Evolutionary conservation across 2,113 vertebrate species (phyloP).

Genomic region (Eleginops maclovinus): DNA sequence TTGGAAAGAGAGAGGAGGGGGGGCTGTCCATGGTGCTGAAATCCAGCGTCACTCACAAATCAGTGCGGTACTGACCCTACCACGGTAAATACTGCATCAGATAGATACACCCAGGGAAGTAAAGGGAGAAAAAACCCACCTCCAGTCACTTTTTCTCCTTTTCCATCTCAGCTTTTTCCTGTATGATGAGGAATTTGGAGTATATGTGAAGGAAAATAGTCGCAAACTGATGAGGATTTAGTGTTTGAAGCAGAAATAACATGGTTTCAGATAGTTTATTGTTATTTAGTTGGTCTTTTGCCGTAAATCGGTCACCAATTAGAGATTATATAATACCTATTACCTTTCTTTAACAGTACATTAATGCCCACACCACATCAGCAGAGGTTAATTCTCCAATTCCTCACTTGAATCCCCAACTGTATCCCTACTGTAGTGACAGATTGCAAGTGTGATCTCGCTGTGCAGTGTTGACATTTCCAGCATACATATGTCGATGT

Average conservation of each 20-base stretch:
- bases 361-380: slow-evolving; percentile 35
- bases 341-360: slow-evolving; percentile 11
- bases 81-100: slow-evolving; percentile 68
- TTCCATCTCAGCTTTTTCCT: background rate
- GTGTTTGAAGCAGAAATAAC: slow-evolving; percentile 2
- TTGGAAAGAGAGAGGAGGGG: slow-evolving; percentile 19
- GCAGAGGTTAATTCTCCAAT: slow-evolving; percentile 58
- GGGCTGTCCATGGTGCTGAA: slow-evolving; percentile 86
- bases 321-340: slow-evolving; percentile 5
- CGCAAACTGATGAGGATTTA: slow-evolving; percentile 1
- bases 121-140: slow-evolving; percentile 10
- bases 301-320: slow-evolving; percentile 4
- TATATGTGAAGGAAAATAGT: background rate
- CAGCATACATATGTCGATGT: slow-evolving; percentile 66
- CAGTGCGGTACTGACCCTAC: slow-evolving; percentile 71
- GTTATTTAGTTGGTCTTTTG: slow-evolving; percentile 22
- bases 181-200: background rate
- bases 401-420: slow-evolving; percentile 66
- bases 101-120: slow-evolving; percentile 52
- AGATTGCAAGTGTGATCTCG: slow-evolving; percentile 73
- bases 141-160: background rate
- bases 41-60: slow-evolving; percentile 73
- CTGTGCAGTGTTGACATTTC: slow-evolving; percentile 74
- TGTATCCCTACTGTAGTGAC: slow-evolving; percentile 59
- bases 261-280: slow-evolving; percentile 1